phyloP scores from a whole-genome alignment of 2,888 invertebrate species.

The Acanthacorydalis orientalis region DNA sequence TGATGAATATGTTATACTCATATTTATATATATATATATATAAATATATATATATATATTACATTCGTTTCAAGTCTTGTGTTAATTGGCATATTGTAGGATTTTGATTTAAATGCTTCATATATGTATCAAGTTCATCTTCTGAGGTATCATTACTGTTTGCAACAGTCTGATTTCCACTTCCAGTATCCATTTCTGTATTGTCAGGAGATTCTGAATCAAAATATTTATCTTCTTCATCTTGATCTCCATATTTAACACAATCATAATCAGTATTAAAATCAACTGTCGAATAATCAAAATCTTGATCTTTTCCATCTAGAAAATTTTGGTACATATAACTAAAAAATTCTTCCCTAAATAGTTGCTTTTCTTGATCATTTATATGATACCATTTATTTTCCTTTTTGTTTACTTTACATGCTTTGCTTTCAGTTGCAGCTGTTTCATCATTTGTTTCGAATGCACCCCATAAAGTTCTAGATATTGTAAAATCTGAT shows the following conservation, averaged over 20 bases:
- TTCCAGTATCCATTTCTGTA: constrained; percentile 14
- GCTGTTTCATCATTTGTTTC: constrained; percentile 18
- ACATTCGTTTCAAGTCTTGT: constrained; percentile 17
- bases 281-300: constrained; percentile 72
- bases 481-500: constrained; percentile 9
- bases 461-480: constrained; percentile 19
- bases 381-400: constrained; percentile 23
- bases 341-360: constrained; percentile 66
- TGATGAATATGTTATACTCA: too few species aligned
- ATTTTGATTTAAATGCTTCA: constrained; percentile 37
- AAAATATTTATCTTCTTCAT: constrained; percentile 84
- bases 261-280: constrained; percentile 66
- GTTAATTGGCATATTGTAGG: constrained; percentile 20
- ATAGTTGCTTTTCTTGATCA: constrained; percentile 41
- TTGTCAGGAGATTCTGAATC: constrained; percentile 53
- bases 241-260: constrained; percentile 51
- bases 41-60: neutral
- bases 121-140: constrained; percentile 59
- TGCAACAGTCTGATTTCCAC: neutral
- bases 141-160: constrained; percentile 20
- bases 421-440: constrained; percentile 13
- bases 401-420: constrained; percentile 11
- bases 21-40: too few species aligned
- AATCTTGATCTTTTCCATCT: constrained; percentile 62
- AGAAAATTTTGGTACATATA: constrained; percentile 76